These are phyloP conservation scores for Paragorgia papillata DNA, from an alignment of 92 coral and sea anemone genomes.

Conservation along the genomic window DNA sequence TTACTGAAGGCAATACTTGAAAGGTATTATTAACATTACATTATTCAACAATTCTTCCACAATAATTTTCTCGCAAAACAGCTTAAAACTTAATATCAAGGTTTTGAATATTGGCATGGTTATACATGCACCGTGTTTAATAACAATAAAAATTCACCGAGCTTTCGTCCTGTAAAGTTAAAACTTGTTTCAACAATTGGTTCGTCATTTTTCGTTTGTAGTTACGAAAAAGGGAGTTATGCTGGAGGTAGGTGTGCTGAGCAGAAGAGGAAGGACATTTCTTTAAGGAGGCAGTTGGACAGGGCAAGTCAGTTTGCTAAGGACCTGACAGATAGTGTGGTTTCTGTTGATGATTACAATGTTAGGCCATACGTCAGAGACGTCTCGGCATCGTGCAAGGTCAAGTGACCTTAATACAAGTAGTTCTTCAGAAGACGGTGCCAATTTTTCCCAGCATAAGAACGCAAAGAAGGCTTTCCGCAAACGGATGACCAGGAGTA, in stretches of 20 bases:
- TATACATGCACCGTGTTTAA: too few species aligned
- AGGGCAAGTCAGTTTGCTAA: conserved; percentile 50
- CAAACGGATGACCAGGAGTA: conserved; percentile 38
- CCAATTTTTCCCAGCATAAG: conserved; percentile 12
- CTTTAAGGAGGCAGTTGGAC: conserved; percentile 60
- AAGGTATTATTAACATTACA: conserved; percentile 38
- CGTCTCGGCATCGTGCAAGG: conserved; percentile 58
- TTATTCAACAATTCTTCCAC: too few species aligned
- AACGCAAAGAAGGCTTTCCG: conserved; percentile 21
- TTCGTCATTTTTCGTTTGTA: background rate
- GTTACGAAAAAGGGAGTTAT: conserved; percentile 59
- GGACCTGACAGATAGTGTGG: conserved; percentile 44
- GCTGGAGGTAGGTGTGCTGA: conserved; percentile 57
- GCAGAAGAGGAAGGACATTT: conserved; percentile 38
- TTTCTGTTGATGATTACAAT: conserved; percentile 33
- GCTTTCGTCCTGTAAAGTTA: too few species aligned
- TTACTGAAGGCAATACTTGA: conserved; percentile 59
- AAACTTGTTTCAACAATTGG: too few species aligned
- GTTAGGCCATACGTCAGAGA: conserved; percentile 40
- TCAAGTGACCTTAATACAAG: conserved; percentile 12
- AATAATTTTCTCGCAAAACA: too few species aligned
- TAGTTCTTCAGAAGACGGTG: conserved; percentile 44
- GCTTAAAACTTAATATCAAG: too few species aligned
- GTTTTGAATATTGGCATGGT: too few species aligned
- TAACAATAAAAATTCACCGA: too few species aligned